Base-by-base conservation (phyloP, 2,888 invertebrate genomes). In the Halocaridina rubra region DNA sequence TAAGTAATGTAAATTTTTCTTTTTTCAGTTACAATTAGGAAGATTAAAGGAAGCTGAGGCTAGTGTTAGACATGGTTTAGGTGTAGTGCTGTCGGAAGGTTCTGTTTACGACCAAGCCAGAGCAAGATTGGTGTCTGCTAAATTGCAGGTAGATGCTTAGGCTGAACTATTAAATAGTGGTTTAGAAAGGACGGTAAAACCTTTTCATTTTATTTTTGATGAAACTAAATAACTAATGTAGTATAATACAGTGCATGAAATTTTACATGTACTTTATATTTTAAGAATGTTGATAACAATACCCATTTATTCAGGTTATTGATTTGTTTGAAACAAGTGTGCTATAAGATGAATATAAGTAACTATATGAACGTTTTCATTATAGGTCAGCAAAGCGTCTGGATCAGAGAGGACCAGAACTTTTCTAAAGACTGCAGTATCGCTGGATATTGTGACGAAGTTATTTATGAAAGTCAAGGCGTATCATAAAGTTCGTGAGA, bases 61-160 rank as follows among this genome's bases (percentile, higher is more conserved):
- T 87, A 92, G 95, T 13, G 93, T 95, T 0, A 94, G 95, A 88
- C 93, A 94, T 90, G 93, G 94, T 80, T 92, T 96, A 89, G 93
- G 95, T 7, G 92, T 93, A 33, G 93, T 96, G 72, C 93, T 96
- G 90, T 94, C 96, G 0, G 95, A 97, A 90, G 97, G 97, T 0
- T 95, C 95, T 19, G 92, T 94, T 27, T 96, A 94, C 89, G 97
- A 97, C 90, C 93, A 94, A 89, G 96, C 95, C 0, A 93, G 95
- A 91, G 94, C 94, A 0, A 92, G 94, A 89, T 92, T 96, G 84
- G 91, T 96, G 16, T 95, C 95, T 89, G 94, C 95, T 0, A 95
- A 95, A 90, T 96, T 88, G 19, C 77, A 77, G 77, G 82, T 77
- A 8, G 53, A 75, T 61, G 16, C n/a, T n/a, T n/a, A n/a, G n/a